Percentiles rank a stretch among this genome's conserved stretches.
These are phyloP conservation scores for Mycetomoellerius zeteki DNA, from an alignment of 1,140 invertebrate species.

Conservation along the genomic window DNA sequence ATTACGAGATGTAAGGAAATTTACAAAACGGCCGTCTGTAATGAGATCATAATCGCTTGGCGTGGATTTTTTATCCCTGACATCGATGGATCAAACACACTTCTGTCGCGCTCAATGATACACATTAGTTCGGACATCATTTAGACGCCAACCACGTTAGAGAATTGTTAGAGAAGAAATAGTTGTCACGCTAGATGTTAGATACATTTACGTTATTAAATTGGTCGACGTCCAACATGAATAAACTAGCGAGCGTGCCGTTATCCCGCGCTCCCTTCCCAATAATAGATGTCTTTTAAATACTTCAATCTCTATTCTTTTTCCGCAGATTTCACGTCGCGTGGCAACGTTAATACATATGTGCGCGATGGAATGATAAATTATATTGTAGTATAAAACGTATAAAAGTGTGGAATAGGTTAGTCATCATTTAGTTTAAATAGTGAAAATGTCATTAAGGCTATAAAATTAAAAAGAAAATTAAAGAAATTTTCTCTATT, in stretches of 20 bases:
- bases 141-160: constrained; percentile 41
- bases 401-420: constrained; percentile 5
- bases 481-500: neutral
- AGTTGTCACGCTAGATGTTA: constrained; percentile 45
- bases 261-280: constrained; percentile 14
- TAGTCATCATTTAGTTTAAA: constrained; percentile 9
- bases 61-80: constrained; percentile 39
- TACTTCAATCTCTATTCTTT: constrained; percentile 19
- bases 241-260: neutral
- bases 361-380: neutral
- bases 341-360: neutral
- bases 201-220: constrained; percentile 68
- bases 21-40: constrained; percentile 38
- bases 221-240: neutral
- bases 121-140: constrained; percentile 41
- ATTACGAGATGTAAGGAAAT: constrained; percentile 53
- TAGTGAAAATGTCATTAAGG: constrained; percentile 15
- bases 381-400: constrained; percentile 9
- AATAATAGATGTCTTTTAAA: constrained; percentile 16
- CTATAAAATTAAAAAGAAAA: neutral
- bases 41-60: constrained; percentile 69
- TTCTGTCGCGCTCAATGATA: constrained; percentile 39
- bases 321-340: neutral
- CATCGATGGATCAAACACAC: constrained; percentile 28
- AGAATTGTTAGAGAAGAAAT: constrained; percentile 37